phyloP scores from a whole-genome alignment of 2,888 invertebrate genomes.

The Dermolepida albohirtum region DNA sequence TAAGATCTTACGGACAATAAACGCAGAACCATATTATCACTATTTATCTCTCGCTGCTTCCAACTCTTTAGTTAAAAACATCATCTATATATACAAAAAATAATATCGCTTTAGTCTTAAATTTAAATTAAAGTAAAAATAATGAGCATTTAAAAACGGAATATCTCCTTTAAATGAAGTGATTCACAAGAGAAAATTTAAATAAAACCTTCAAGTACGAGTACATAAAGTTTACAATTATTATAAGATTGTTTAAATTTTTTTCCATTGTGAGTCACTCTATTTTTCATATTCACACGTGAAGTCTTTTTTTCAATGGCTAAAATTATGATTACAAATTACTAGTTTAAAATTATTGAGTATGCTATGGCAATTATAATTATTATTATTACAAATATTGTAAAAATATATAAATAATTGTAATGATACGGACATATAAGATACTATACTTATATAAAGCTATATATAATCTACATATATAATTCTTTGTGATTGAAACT shows the following conservation, averaged over 20 bases:
- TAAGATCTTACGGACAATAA: constrained; percentile 9
- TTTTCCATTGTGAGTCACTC: constrained; percentile 15
- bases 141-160: constrained; percentile 30
- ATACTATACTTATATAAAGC: constrained; percentile 18
- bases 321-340: constrained; percentile 40
- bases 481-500: neutral
- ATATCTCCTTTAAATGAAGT: constrained; percentile 11
- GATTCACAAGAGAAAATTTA: constrained; percentile 13
- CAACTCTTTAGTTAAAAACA: constrained; percentile 30
- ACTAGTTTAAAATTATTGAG: constrained; percentile 32
- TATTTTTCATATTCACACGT: neutral
- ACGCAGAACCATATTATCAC: constrained; percentile 25
- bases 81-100: constrained; percentile 26
- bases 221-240: neutral
- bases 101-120: constrained; percentile 12
- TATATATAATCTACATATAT: constrained; percentile 27
- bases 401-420: constrained; percentile 40
- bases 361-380: constrained; percentile 43
- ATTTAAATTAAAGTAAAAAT: constrained; percentile 16
- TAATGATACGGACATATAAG: constrained; percentile 17
- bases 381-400: constrained; percentile 30
- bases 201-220: constrained; percentile 8
- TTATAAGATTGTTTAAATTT: constrained; percentile 9
- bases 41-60: constrained; percentile 14
- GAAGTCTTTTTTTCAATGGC: constrained; percentile 42